phyloP scores from a whole-genome alignment of 2,888 invertebrate species.

The Tenthredo livida region DNA sequence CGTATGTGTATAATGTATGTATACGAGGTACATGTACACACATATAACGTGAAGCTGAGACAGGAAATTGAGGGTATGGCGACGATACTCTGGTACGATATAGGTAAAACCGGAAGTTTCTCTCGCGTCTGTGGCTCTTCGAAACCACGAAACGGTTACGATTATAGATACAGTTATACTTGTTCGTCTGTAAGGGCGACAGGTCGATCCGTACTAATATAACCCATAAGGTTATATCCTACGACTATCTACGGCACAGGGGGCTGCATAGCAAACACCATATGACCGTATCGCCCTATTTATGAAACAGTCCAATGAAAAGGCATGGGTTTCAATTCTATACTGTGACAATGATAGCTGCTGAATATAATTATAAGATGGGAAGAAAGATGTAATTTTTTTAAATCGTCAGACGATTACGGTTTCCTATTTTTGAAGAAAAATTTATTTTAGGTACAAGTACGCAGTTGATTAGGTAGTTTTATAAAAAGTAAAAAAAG shows the following conservation, averaged over 20 bases:
- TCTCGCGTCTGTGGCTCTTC: slow-evolving; percentile 33
- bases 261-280: slow-evolving; percentile 33
- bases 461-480: background rate
- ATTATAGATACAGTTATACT: slow-evolving; percentile 41
- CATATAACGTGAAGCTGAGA: background rate
- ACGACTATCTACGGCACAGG: slow-evolving; percentile 31
- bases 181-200: background rate
- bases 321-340: background rate
- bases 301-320: background rate
- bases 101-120: slow-evolving; percentile 42
- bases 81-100: background rate
- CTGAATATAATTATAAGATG: background rate
- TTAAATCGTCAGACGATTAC: background rate
- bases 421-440: background rate
- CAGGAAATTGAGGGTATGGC: background rate
- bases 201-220: slow-evolving; percentile 46
- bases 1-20: background rate
- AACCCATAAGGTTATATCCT: slow-evolving; percentile 48
- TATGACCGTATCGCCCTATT: background rate
- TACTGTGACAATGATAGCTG: background rate
- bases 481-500: background rate
- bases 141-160: slow-evolving; percentile 40
- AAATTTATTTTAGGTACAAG: background rate
- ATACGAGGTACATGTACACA: background rate
- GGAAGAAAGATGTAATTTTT: background rate